Evolutionary conservation across 1,140 invertebrate genomes (phyloP), one percentile per base, ranked within the genome.

Genomic region (Rhagoletis zephyria): DNA sequence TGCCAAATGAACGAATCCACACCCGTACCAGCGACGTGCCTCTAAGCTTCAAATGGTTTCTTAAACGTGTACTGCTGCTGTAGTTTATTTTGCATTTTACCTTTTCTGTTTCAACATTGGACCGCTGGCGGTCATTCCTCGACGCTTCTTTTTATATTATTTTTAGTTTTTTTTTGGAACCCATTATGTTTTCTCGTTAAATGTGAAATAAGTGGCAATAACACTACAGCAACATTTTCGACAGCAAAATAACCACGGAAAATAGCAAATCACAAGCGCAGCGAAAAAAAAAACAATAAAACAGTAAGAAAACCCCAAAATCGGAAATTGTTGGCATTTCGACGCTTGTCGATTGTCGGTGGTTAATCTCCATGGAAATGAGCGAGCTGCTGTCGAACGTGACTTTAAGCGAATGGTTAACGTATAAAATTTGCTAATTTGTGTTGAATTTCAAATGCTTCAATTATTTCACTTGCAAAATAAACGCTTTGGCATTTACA

Each of bases 381-480:
- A 56, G 16, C 74, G 51, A 51, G 30, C 30, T 45, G 45, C 74
- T 81, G 74, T 81, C 74, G 74, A 81, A 81, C 74, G 74, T 81
- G 74, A 81, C 74, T 81, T 81, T 19, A 16, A 81, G 74, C 74
- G 74, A 45, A 51, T 56, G 48, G n/a, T 81, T 19, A 81, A 81
- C 74, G 48, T 56, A 48, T 81, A 81, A 81, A 81, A 81, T 81
- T 81, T 81, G 74, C 48, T 81, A 81, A 81, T 81, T 81, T 81
- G 74, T 48, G 48, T 81, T 81, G 74, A 81, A 81, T 81, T 81
- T 81, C n/a, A 81, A 56, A 81, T 56, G 74, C 74, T 81, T 81
- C 48, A 81, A 56, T 81, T 81, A 81, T 81, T 81, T 81, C 51
- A 48, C 56, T 81, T 81, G 45, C 74, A 56, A 81, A 81, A 81